A percentile compares a stretch with the other conserved stretches of the same genome.
These are phyloP conservation scores for Dinoponera quadriceps DNA, from an alignment of 1,140 invertebrate genomes.

Conservation along the genomic window DNA sequence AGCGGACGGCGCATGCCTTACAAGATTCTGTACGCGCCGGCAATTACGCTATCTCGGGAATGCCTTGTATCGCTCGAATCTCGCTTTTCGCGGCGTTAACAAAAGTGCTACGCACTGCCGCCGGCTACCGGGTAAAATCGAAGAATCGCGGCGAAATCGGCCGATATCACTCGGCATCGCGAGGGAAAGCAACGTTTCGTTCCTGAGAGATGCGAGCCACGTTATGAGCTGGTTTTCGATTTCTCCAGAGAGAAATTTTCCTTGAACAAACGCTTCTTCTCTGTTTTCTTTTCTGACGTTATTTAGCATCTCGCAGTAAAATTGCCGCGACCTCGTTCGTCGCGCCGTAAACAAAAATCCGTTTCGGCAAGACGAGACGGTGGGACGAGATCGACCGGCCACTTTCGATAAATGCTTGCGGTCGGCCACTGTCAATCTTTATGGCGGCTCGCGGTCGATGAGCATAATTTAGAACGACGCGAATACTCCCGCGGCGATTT, in stretches of 20 bases:
- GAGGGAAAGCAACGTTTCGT: neutral
- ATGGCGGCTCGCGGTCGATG: constrained; percentile 80
- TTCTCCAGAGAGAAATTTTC: too few relatives aligned
- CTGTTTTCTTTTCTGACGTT: neutral
- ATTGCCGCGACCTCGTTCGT: constrained; percentile 16
- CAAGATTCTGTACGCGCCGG: constrained; percentile 75
- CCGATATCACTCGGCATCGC: neutral
- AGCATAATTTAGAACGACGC: constrained; percentile 78
- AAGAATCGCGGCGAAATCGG: neutral
- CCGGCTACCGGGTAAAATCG: constrained; percentile 38
- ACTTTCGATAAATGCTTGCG: constrained; percentile 81
- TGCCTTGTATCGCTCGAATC: constrained; percentile 75
- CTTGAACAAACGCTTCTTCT: too few relatives aligned
- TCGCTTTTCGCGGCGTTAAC: constrained; percentile 76
- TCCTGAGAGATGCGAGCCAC: too few relatives aligned
- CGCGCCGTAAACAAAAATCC: constrained; percentile 26
- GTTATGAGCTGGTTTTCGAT: too few relatives aligned
- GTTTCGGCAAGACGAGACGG: constrained; percentile 29
- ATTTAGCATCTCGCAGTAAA: neutral
- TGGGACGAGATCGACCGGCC: constrained; percentile 69
- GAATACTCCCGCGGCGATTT: constrained; percentile 71
- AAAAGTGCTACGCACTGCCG: constrained; percentile 64
- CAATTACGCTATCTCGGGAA: constrained; percentile 78
- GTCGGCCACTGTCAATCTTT: constrained; percentile 83
- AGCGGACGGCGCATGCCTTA: constrained; percentile 70